Evolutionary conservation across 1,140 invertebrate genomes (phyloP).

Genomic region (Monomorium pharaonis): DNA sequence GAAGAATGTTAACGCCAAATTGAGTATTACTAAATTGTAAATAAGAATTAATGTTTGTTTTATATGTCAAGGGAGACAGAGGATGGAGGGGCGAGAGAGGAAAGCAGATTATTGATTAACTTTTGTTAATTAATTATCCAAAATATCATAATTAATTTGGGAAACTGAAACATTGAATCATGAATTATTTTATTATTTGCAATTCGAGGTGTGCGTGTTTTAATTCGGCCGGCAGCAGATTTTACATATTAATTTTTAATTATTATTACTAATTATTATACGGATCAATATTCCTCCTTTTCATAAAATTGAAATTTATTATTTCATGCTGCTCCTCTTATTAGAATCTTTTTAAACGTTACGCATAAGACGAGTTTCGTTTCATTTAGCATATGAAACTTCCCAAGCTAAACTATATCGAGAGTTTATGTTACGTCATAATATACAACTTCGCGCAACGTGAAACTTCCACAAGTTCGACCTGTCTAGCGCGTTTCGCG

Average conservation of each 20-base stretch:
- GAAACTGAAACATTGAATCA: neutral
- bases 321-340: neutral
- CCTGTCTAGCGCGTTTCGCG: neutral
- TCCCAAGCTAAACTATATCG: neutral
- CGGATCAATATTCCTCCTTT: neutral
- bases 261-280: neutral
- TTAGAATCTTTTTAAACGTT: constrained; percentile 22
- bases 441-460: neutral
- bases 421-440: constrained; percentile 22
- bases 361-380: neutral
- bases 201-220: neutral
- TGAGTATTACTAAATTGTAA: neutral
- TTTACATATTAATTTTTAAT: constrained; percentile 10
- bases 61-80: neutral
- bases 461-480: neutral
- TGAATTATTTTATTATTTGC: neutral
- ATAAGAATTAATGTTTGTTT: neutral
- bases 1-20: constrained; percentile 40
- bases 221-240: neutral
- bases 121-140: neutral
- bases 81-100: neutral
- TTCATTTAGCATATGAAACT: constrained; percentile 28
- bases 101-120: neutral
- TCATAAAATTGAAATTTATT: neutral
- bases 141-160: neutral